phyloP scores from a whole-genome alignment of 2,797 vertebrate genomes.

The Apodemus agrarius region DNA sequence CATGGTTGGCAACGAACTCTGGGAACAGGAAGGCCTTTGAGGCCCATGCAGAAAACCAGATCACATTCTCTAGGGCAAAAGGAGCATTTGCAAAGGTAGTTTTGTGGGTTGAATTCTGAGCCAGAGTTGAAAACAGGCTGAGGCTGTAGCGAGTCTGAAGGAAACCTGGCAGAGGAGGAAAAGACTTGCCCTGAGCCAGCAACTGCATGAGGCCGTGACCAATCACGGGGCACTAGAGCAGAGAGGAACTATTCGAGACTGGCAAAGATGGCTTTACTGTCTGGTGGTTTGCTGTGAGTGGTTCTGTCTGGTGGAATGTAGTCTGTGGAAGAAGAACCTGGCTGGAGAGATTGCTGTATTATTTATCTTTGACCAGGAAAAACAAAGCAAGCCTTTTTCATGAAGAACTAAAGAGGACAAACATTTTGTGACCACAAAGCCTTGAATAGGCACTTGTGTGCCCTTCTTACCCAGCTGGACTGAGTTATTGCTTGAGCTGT shows the following conservation, averaged over 20 bases:
- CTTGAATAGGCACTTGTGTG: slow-evolving; percentile 61
- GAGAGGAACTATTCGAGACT: slow-evolving; percentile 72
- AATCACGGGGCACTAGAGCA: slow-evolving; percentile 61
- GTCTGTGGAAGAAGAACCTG: slow-evolving; percentile 62
- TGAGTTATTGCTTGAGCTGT: slow-evolving; percentile 54
- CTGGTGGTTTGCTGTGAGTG: slow-evolving; percentile 75
- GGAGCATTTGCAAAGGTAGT: slow-evolving; percentile 81
- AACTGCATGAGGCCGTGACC: slow-evolving; percentile 65
- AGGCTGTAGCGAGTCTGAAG: slow-evolving; percentile 77
- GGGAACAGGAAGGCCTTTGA: slow-evolving; percentile 81
- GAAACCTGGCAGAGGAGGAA: slow-evolving; percentile 75
- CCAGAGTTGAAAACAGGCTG: slow-evolving; percentile 78
- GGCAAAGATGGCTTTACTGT: slow-evolving; percentile 71
- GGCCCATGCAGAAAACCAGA: slow-evolving; percentile 67
- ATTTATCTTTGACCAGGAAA: slow-evolving; percentile 69
- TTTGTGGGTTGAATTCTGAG: slow-evolving; percentile 82
- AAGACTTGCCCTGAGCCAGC: slow-evolving; percentile 57
- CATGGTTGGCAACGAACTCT: slow-evolving; percentile 70
- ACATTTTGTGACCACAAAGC: slow-evolving; percentile 54
- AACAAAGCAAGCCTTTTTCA: slow-evolving; percentile 57
- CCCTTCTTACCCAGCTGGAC: slow-evolving; percentile 33
- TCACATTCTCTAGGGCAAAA: slow-evolving; percentile 76
- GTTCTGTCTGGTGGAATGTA: slow-evolving; percentile 76
- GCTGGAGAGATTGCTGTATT: slow-evolving; percentile 59
- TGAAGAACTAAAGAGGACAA: slow-evolving; percentile 56